These are phyloP conservation scores for Amphibalanus amphitrite DNA, from an alignment of 1,140 invertebrate genomes.

Conservation along the genomic window DNA sequence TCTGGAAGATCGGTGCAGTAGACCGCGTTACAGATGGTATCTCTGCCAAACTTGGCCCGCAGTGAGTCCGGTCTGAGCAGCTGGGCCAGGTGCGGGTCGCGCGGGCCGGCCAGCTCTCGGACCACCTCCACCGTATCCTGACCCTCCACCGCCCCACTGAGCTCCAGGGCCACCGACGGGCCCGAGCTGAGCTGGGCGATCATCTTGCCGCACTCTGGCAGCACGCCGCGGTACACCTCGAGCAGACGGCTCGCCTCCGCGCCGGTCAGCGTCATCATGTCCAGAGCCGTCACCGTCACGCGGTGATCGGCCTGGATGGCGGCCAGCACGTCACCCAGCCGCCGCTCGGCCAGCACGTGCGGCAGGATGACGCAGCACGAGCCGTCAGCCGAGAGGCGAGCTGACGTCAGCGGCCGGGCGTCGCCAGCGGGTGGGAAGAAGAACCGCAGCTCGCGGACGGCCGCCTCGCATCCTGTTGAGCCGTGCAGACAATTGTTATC, in stretches of 20 bases:
- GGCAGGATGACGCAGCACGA: conserved; percentile 2
- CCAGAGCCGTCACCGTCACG: background rate
- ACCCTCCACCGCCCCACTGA: background rate
- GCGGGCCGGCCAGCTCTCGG: background rate
- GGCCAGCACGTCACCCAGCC: background rate
- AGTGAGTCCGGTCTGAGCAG: background rate
- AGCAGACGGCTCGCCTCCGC: background rate
- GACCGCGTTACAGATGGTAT: background rate
- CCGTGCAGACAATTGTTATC: background rate
- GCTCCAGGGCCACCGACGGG: background rate
- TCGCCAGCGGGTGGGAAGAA: background rate
- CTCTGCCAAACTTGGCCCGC: background rate
- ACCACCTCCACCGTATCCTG: background rate
- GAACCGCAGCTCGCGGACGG: background rate
- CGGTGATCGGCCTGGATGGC: background rate
- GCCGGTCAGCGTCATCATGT: conserved; percentile 1
- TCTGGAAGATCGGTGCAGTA: background rate
- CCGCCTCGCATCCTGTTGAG: background rate
- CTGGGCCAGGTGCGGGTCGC: background rate
- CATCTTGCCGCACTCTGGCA: background rate
- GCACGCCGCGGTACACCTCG: background rate
- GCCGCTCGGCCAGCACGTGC: background rate
- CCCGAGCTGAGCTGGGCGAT: background rate
- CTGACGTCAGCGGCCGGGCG: background rate
- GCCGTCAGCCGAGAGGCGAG: background rate